Base-by-base conservation (phyloP, 1,140 invertebrate genomes). In the Subanguina moxae region DNA sequence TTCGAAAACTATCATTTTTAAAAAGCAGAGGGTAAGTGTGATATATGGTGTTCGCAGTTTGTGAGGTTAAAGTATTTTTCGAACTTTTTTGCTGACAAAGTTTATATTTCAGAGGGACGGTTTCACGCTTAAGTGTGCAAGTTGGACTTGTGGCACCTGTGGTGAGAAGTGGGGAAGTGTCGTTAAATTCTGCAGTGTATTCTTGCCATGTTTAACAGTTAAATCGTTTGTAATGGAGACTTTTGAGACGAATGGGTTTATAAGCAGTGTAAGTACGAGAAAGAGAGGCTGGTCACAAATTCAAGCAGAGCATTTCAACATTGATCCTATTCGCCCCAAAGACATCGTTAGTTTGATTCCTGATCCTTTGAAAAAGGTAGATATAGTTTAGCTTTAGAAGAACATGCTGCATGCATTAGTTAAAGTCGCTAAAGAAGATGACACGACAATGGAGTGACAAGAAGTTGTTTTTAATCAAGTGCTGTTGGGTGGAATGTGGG, bases 121-220 rank as follows among this genome's bases (percentile, higher is more conserved):
- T 32, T 56, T 71, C 21, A 66, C 52, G n/a, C 73, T 69, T 38
- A 71, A 70, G 28, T 73, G 69, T 59, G 69, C 69, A 19, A 43
- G 42, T 9, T 73, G 57, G 69, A 32, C 63, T 42, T 71, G 69
- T 42, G 27, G 21, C 1, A 38, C 45, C 19, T 71, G 69, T 19
- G 28, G 38, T 13, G 38, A 71, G 19, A 21, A 71, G 23, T 73
- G 58, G 67, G 70, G 69, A 13, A 57, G 42, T 57, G 52, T 71
- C 19, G 69, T 71, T 48, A 71, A 71, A 42, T 71, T 65, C 30
- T 71, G 71, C 19, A 73, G 63, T n/a, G 52, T 66, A n/a, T 71
- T 68, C 52, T 48, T 71, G 56, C 69, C 69, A 8, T 27, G 28
- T 45, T 45, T 71, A 25, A 23, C 57, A 3, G 69, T 38, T n/a